A percentile compares a stretch with the other conserved stretches of the same genome.
These are phyloP conservation scores for Dasyornis broadbenti DNA, from an alignment of 2,113 vertebrate species.

Conservation along the genomic window DNA sequence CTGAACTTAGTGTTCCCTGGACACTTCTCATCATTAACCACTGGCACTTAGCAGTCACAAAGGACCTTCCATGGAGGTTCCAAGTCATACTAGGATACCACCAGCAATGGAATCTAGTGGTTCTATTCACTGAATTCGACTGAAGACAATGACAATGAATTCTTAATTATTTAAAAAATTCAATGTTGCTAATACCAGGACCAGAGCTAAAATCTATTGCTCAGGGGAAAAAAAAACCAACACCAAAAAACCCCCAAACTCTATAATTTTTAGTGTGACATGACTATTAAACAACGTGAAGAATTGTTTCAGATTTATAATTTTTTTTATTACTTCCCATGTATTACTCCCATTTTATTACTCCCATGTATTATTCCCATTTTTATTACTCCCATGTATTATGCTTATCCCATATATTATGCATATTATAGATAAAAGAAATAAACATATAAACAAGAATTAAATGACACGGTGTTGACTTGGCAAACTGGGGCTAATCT, in stretches of 20 bases:
- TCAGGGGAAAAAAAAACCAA: not conserved
- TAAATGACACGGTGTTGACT: not conserved
- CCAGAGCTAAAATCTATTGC: not conserved
- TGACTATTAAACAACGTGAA: not conserved
- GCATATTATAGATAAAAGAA: not conserved
- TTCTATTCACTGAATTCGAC: not conserved
- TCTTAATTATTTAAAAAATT: not conserved
- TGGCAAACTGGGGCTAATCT: not conserved
- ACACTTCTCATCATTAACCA: not conserved
- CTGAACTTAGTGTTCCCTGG: not conserved
- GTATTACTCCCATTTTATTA: too few relatives aligned
- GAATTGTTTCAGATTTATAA: not conserved
- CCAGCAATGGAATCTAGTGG: not conserved
- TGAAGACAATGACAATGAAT: not conserved
- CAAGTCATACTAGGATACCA: not conserved
- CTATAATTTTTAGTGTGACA: not conserved
- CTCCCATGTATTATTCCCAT: not conserved
- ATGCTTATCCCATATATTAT: not conserved
- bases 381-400: not conserved
- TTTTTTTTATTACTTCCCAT: not conserved
- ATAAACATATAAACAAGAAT: not conserved
- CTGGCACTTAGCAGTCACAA: not conserved
- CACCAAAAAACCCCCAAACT: not conserved
- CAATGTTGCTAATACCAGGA: not conserved
- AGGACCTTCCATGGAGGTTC: not conserved